phyloP scores from a whole-genome alignment of 2,113 vertebrate species.

The Micromys minutus region DNA sequence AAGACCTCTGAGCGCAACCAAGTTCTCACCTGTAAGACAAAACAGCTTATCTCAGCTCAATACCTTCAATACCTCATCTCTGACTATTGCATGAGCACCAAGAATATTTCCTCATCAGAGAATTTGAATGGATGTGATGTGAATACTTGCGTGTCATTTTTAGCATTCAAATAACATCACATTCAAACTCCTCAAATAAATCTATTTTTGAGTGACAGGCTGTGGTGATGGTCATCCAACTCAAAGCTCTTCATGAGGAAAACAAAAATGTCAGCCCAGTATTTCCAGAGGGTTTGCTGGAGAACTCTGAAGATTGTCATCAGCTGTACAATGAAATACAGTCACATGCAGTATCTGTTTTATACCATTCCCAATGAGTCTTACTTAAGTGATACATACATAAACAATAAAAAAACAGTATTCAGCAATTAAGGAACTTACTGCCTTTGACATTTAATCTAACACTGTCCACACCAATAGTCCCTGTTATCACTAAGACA shows the following conservation, averaged over 20 bases:
- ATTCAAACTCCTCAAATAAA: constrained; percentile 38
- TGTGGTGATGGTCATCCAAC: neutral
- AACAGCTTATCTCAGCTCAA: neutral
- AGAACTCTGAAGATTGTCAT: neutral
- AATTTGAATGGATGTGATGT: neutral
- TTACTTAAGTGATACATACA: neutral
- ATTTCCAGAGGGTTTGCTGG: neutral
- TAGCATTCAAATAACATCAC: neutral
- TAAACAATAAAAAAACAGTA: neutral
- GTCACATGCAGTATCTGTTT: neutral
- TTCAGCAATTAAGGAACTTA: neutral
- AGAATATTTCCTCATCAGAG: neutral
- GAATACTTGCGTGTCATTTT: constrained; percentile 28
- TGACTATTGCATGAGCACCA: neutral
- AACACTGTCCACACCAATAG: accelerated
- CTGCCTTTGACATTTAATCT: neutral
- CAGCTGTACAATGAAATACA: neutral
- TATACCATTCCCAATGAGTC: neutral
- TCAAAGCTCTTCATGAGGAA: neutral
- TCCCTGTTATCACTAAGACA: neutral
- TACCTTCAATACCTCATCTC: neutral
- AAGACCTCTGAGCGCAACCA: neutral
- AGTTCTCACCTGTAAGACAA: constrained; percentile 11
- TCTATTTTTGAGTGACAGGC: neutral
- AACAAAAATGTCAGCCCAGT: neutral